Evolutionary conservation across 2,888 invertebrate genomes (phyloP).

Genomic region (Drosophila kambysellisi): DNA sequence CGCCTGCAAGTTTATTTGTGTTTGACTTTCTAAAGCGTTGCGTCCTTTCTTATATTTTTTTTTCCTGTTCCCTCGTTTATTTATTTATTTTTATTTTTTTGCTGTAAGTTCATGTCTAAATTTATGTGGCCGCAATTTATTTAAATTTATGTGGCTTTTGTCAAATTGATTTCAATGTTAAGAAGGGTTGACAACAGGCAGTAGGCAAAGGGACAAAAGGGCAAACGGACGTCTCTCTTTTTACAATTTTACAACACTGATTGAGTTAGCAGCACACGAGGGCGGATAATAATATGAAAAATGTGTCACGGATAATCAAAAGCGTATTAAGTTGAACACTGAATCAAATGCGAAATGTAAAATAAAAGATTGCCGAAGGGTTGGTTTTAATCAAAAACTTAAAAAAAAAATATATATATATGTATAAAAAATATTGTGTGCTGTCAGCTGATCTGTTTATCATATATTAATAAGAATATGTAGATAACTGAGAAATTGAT

Average conservation of each 20-base stretch:
- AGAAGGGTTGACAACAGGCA: slow-evolving; percentile 79
- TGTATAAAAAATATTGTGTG: neutral
- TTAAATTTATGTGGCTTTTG: slow-evolving; percentile 82
- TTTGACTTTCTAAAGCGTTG: slow-evolving; percentile 66
- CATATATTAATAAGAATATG: neutral
- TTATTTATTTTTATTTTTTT: slow-evolving; percentile 2
- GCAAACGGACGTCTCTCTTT: slow-evolving; percentile 11
- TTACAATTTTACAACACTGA: slow-evolving; percentile 58
- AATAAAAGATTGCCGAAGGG: neutral
- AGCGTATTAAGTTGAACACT: slow-evolving; percentile 19
- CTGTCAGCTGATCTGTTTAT: too few relatives aligned
- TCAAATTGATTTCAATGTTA: slow-evolving; percentile 81
- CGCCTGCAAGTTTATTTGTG: slow-evolving; percentile 76
- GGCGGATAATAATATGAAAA: slow-evolving; percentile 38
- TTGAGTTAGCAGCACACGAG: slow-evolving; percentile 63
- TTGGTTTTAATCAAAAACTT: neutral
- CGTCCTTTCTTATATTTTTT: slow-evolving; percentile 8
- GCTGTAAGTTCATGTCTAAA: slow-evolving; percentile 68
- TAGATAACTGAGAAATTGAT: neutral
- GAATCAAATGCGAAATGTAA: slow-evolving; percentile 4
- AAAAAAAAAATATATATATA: neutral
- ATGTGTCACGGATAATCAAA: slow-evolving; percentile 41
- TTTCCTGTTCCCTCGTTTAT: slow-evolving; percentile 7
- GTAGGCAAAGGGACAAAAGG: neutral
- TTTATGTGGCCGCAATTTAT: slow-evolving; percentile 80